These are phyloP conservation scores for Drosophila ambigua DNA, from an alignment of 1,140 invertebrate genomes.

Conservation along the genomic window DNA sequence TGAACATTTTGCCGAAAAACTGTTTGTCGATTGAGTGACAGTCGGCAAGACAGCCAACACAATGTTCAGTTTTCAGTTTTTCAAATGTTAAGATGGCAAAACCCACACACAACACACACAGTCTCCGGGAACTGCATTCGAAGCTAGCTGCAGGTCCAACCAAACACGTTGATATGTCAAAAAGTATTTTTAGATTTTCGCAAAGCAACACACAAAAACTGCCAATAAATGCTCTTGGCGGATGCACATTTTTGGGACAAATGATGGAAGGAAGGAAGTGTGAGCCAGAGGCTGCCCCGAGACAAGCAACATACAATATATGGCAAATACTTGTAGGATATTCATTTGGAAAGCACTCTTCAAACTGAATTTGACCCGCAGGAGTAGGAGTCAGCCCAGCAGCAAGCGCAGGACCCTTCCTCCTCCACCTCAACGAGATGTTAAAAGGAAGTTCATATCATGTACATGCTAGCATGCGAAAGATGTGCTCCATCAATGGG, in stretches of 20 bases:
- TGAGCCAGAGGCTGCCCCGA: constrained; percentile 21
- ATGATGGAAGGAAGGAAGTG: constrained; percentile 64
- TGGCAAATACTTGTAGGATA: constrained; percentile 41
- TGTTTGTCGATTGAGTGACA: constrained; percentile 65
- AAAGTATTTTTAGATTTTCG: constrained; percentile 74
- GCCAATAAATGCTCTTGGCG: constrained; percentile 71
- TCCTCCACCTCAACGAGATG: background rate
- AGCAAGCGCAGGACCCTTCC: background rate
- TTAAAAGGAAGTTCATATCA: constrained; percentile 55
- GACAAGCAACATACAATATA: constrained; percentile 59
- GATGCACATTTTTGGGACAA: constrained; percentile 72
- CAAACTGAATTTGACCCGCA: constrained; percentile 23
- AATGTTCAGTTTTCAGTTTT: constrained; percentile 78
- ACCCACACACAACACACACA: constrained; percentile 33
- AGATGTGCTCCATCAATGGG: constrained; percentile 59
- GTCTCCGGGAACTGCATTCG: constrained; percentile 6
- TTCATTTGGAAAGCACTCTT: constrained; percentile 26
- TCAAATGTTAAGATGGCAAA: constrained; percentile 76
- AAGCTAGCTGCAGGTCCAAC: constrained; percentile 58
- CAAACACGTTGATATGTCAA: constrained; percentile 74
- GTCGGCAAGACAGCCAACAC: constrained; percentile 77
- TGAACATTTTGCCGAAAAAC: constrained; percentile 72
- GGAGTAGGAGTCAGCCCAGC: background rate
- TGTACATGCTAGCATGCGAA: constrained; percentile 24
- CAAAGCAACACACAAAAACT: constrained; percentile 67